Conservation (phyloP, 23 tunicate species). For the Botrylloides violaceus region DNA sequence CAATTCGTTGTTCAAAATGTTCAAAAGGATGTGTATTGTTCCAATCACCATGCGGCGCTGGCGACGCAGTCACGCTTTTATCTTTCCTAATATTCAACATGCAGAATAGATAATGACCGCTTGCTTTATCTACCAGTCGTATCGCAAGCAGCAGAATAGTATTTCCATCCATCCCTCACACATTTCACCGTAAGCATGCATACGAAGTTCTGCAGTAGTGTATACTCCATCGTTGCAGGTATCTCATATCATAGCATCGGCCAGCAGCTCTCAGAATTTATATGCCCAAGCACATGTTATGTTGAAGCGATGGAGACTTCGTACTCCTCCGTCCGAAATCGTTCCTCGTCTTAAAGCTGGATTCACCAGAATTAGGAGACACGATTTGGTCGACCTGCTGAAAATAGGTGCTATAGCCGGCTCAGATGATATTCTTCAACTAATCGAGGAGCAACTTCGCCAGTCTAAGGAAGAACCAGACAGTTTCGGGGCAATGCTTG, state of each 20-base stretch:
- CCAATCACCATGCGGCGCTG: no score
- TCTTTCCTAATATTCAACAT: no score
- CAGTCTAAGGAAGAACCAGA: slow-evolving; percentile 15
- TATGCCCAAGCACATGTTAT: slow-evolving; percentile 86
- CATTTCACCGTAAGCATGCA: no score
- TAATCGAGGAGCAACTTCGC: slow-evolving; percentile 20
- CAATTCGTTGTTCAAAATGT: no score
- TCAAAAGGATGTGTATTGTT: no score
- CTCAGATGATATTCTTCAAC: slow-evolving; percentile 22
- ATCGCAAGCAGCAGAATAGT: no score
- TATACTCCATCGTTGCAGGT: no score
- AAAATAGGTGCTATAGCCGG: slow-evolving; percentile 58
- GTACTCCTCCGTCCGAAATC: slow-evolving; percentile 49
- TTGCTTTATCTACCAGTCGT: no score
- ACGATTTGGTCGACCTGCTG: slow-evolving; percentile 71
- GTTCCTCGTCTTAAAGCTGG: slow-evolving; percentile 40
- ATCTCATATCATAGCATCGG: slow-evolving; percentile 79
- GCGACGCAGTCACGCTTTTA: no score
- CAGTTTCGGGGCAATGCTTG: slow-evolving; percentile 13
- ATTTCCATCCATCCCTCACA: no score
- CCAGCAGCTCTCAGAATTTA: slow-evolving; percentile 81
- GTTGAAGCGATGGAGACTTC: slow-evolving; percentile 52
- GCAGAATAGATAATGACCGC: no score
- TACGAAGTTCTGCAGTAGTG: no score
- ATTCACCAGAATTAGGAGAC: slow-evolving; percentile 62